These are phyloP conservation scores for Nylanderia fulva DNA, from an alignment of 1,140 invertebrate species.

Conservation along the genomic window DNA sequence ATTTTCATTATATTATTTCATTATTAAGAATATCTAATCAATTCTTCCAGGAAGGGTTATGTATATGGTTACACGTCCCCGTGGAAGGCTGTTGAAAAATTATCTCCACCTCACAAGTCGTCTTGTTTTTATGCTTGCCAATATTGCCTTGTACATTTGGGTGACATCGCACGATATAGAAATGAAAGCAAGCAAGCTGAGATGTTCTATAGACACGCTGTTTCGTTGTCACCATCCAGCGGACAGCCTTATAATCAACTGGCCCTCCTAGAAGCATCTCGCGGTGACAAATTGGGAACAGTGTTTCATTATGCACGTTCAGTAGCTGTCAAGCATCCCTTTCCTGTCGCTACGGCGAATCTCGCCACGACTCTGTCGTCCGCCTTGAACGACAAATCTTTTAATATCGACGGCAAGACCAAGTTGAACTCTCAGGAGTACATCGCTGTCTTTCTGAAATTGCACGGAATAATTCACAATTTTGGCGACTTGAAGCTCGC, in stretches of 20 bases:
- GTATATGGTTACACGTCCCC: constrained; percentile 84
- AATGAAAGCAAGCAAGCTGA: constrained; percentile 93
- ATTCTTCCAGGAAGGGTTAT: constrained; percentile 80
- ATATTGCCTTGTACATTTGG: constrained; percentile 94
- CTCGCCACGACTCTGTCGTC: constrained; percentile 89
- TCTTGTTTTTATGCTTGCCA: constrained; percentile 94
- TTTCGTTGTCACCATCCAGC: constrained; percentile 92
- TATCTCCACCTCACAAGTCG: constrained; percentile 88
- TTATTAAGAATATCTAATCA: not conserved
- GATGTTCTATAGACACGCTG: constrained; percentile 90
- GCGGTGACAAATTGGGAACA: constrained; percentile 92
- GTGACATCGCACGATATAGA: constrained; percentile 94
- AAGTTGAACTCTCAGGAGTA: constrained; percentile 90
- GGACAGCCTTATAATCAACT: constrained; percentile 96
- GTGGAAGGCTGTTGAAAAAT: constrained; percentile 84
- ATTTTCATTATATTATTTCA: not conserved
- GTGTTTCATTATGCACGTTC: constrained; percentile 94
- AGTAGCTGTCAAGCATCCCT: constrained; percentile 92
- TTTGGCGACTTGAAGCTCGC: constrained; percentile 87
- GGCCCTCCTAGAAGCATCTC: constrained; percentile 92
- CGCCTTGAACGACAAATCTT: constrained; percentile 85
- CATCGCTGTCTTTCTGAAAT: constrained; percentile 89
- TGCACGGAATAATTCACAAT: constrained; percentile 89
- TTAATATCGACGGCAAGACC: constrained; percentile 86
- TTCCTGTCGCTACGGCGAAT: constrained; percentile 93